Percentiles rank a stretch among this genome's conserved stretches.
These are phyloP conservation scores for Anoura caudifer DNA, from an alignment of 2,113 vertebrate genomes.

Conservation along the genomic window DNA sequence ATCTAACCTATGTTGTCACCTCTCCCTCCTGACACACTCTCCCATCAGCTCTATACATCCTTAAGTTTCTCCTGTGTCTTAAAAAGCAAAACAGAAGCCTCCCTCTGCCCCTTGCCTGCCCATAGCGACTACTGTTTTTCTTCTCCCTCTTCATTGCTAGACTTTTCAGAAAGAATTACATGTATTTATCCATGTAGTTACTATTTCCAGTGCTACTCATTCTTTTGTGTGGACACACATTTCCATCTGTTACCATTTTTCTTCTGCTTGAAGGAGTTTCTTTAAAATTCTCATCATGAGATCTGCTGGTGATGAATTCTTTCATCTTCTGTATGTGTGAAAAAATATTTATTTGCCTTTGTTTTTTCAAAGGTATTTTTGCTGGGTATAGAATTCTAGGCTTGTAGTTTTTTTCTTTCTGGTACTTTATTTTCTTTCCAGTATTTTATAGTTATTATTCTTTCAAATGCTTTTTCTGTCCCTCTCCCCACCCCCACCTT, in stretches of 20 bases:
- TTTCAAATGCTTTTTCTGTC: not conserved
- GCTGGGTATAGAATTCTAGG: no score
- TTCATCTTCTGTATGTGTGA: not conserved
- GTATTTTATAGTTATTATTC: not conserved
- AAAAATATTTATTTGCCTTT: not conserved
- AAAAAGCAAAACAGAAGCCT: not conserved
- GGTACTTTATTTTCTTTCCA: not conserved
- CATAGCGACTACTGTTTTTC: not conserved
- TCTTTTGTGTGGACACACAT: not conserved
- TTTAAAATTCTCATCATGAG: not conserved
- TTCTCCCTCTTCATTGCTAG: not conserved
- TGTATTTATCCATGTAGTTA: not conserved
- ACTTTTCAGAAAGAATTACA: not conserved
- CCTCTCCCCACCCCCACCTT: no score
- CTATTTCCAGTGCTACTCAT: not conserved
- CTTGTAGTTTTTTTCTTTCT: no score
- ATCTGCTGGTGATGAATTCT: not conserved
- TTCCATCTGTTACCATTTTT: not conserved
- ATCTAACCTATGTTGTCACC: not conserved
- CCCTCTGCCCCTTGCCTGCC: not conserved
- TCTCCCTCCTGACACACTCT: not conserved
- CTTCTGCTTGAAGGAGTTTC: not conserved
- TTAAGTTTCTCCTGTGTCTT: not conserved
- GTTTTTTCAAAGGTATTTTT: no score
- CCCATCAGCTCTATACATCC: not conserved